phyloP scores from a whole-genome alignment of 2,797 vertebrate species.

The Pterois miles region DNA sequence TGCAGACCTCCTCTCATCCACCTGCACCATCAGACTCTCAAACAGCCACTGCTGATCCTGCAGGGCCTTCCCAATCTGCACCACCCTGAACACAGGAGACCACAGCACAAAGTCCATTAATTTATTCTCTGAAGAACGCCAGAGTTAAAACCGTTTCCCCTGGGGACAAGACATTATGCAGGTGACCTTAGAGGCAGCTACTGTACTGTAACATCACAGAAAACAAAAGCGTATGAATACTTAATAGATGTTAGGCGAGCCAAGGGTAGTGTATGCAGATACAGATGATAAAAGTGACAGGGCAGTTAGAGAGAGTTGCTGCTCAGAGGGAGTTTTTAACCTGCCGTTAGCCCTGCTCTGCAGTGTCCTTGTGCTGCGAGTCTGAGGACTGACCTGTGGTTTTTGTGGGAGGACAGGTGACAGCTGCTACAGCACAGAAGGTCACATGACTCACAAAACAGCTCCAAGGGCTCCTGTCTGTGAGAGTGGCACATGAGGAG shows the following conservation, averaged over 20 bases:
- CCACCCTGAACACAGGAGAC: conserved; percentile 72
- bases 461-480: conserved; percentile 87
- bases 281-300: conserved; percentile 72
- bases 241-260: conserved; percentile 66
- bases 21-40: conserved; percentile 82
- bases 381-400: conserved; percentile 84
- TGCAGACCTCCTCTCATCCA: conserved; percentile 83
- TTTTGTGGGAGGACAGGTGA: conserved; percentile 88
- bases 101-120: conserved; percentile 52
- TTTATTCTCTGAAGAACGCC: conserved; percentile 57
- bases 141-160: conserved; percentile 65
- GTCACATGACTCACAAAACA: conserved; percentile 88
- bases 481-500: conserved; percentile 85
- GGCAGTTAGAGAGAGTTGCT: conserved; percentile 53
- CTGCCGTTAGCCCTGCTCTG: conserved; percentile 58
- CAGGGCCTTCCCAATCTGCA: conserved; percentile 83
- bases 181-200: conserved; percentile 72
- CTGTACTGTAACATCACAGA: conserved; percentile 65
- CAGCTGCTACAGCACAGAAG: conserved; percentile 89
- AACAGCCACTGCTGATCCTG: conserved; percentile 87
- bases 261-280: conserved; percentile 78
- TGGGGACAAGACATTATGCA: conserved; percentile 63
- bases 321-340: conserved; percentile 67
- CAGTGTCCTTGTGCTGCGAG: conserved; percentile 73
- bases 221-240: conserved; percentile 74